Conservation (phyloP, 1,140 invertebrate genomes). For the Bombus impatiens region DNA sequence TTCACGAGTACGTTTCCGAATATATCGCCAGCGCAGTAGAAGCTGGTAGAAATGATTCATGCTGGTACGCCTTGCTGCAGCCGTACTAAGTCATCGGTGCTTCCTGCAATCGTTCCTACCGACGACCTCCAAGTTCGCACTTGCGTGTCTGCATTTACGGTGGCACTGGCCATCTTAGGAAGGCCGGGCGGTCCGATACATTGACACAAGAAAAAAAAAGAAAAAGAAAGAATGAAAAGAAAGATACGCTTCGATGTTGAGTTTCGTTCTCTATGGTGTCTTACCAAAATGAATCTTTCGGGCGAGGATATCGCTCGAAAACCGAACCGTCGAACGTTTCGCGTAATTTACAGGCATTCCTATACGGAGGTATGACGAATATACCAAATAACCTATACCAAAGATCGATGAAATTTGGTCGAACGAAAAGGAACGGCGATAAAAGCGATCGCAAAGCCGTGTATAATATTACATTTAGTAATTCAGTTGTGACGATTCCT, state of each 20-base stretch:
- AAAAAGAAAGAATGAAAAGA: background rate
- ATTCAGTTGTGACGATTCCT: slow-evolving; percentile 64
- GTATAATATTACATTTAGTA: slow-evolving; percentile 62
- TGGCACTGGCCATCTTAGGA: slow-evolving; percentile 65
- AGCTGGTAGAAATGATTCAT: slow-evolving; percentile 39
- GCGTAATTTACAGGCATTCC: background rate
- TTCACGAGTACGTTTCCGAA: background rate
- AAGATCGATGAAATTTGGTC: background rate
- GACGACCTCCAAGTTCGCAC: slow-evolving; percentile 54
- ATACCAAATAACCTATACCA: no score
- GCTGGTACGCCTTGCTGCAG: slow-evolving; percentile 32
- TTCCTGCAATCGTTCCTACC: slow-evolving; percentile 55
- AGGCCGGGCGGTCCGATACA: slow-evolving; percentile 35
- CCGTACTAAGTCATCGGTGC: slow-evolving; percentile 42
- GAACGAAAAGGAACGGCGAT: background rate
- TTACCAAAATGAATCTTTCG: background rate
- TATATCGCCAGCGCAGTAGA: slow-evolving; percentile 35
- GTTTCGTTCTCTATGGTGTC: background rate
- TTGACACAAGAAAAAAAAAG: slow-evolving; percentile 20
- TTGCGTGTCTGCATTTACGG: slow-evolving; percentile 55
- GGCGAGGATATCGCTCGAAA: background rate
- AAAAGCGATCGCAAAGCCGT: no score
- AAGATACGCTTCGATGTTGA: background rate
- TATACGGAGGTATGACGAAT: no score
- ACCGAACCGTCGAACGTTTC: background rate